Conservation (phyloP, 2,113 vertebrate species). For the Fulica atra region DNA sequence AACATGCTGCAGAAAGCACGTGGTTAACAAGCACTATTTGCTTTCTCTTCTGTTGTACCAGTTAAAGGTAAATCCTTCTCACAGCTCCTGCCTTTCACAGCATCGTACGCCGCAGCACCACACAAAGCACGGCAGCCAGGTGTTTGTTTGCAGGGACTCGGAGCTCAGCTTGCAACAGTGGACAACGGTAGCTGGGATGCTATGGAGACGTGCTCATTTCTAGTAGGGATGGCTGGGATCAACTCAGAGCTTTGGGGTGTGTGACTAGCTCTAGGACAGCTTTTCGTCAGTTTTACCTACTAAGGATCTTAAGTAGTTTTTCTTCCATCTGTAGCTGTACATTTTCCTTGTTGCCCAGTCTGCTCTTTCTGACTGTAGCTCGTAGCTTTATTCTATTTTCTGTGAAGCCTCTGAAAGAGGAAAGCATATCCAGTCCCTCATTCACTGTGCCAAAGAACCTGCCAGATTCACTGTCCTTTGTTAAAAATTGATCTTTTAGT, state of each 20-base stretch:
- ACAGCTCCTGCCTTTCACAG: neutral
- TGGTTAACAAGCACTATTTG: neutral
- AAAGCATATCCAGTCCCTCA: neutral
- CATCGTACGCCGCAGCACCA: accelerated
- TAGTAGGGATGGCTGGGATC: no score
- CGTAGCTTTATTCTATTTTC: neutral
- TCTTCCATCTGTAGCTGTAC: neutral
- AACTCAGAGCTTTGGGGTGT: neutral
- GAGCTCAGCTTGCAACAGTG: neutral
- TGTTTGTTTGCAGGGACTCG: neutral
- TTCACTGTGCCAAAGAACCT: neutral
- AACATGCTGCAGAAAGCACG: neutral
- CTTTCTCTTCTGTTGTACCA: neutral
- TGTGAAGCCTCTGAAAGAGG: neutral
- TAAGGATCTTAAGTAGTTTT: neutral
- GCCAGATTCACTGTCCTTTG: neutral
- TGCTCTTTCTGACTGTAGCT: neutral
- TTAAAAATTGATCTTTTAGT: neutral
- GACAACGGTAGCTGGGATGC: accelerated
- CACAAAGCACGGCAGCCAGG: accelerated
- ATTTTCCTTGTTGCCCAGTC: neutral
- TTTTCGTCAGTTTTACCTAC: neutral
- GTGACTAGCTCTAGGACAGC: neutral
- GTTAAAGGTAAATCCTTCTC: neutral
- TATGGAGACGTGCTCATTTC: neutral